These are phyloP conservation scores for Dryoscopus gambensis DNA, from an alignment of 2,113 vertebrate genomes.

Conservation along the genomic window DNA sequence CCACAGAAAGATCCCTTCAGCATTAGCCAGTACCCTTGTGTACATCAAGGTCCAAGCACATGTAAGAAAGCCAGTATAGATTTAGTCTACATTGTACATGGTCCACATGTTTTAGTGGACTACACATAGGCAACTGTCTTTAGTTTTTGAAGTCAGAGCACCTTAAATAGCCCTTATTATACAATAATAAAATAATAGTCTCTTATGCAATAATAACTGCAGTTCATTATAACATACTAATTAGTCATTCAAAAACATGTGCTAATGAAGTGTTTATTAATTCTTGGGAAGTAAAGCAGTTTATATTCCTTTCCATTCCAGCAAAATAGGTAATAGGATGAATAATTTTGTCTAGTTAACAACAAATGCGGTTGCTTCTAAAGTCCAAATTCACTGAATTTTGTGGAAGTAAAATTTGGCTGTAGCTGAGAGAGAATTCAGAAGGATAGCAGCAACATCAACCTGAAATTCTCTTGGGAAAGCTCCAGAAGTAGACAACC, in stretches of 20 bases:
- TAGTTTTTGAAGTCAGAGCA: not conserved
- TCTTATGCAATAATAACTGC: not conserved
- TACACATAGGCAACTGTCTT: not conserved
- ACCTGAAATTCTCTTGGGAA: not conserved
- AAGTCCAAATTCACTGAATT: not conserved
- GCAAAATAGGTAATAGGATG: not conserved
- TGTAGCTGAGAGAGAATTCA: not conserved
- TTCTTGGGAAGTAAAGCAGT: not conserved
- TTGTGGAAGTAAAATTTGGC: not conserved
- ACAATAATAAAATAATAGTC: not conserved
- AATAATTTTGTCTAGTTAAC: not conserved
- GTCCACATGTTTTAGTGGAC: not conserved
- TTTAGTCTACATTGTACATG: not conserved
- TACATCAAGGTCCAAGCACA: not conserved
- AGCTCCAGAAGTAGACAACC: not conserved
- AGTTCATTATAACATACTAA: not conserved
- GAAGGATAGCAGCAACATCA: not conserved
- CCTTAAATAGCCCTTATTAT: not conserved
- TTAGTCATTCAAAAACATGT: not conserved
- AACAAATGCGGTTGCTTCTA: not conserved
- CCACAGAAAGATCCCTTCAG: not conserved
- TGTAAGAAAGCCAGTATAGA: not conserved
- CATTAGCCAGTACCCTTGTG: not conserved
- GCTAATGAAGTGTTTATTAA: not conserved
- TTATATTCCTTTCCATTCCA: not conserved